Evolutionary conservation across 2,113 vertebrate genomes (phyloP).

Genomic region (Chionodraco myersi): DNA sequence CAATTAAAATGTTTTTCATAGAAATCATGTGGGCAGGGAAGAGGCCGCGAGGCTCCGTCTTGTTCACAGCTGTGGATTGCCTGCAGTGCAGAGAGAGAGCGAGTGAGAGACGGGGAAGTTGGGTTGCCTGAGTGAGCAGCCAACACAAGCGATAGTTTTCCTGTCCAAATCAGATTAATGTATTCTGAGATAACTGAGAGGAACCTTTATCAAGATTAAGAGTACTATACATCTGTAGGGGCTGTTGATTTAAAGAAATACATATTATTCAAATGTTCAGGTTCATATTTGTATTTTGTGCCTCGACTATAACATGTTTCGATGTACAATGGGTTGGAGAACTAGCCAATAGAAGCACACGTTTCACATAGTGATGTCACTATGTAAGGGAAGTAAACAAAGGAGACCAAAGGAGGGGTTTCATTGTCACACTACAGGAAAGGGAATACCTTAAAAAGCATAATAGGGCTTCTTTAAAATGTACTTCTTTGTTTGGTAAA

Average conservation of each 20-base stretch:
- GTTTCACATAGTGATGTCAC: too few species aligned
- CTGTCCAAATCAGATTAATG: slow-evolving; percentile 59
- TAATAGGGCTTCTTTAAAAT: too few species aligned
- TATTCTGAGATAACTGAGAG: slow-evolving; percentile 27
- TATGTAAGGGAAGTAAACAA: too few species aligned
- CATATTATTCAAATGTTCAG: too few species aligned
- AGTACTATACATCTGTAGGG: slow-evolving; percentile 14
- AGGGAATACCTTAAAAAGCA: too few species aligned
- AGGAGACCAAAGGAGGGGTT: too few species aligned
- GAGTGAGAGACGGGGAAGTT: slow-evolving; percentile 1
- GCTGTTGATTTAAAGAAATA: not conserved
- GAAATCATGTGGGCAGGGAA: slow-evolving; percentile 44
- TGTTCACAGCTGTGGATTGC: slow-evolving; percentile 56
- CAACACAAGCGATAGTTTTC: slow-evolving; percentile 4
- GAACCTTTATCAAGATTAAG: slow-evolving; percentile 35
- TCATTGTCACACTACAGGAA: too few species aligned
- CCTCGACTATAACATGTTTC: too few species aligned
- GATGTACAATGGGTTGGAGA: not conserved
- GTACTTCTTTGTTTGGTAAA: too few species aligned
- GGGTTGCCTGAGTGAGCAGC: slow-evolving; percentile 19
- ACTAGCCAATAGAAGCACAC: too few species aligned
- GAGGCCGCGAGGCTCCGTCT: slow-evolving; percentile 42
- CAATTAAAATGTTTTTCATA: slow-evolving; percentile 80
- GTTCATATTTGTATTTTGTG: too few species aligned
- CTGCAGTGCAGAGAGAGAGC: slow-evolving; percentile 24